phyloP scores from a whole-genome alignment of 35 echinoderm and acorn worm species.

The Heliocidaris tuberculata region DNA sequence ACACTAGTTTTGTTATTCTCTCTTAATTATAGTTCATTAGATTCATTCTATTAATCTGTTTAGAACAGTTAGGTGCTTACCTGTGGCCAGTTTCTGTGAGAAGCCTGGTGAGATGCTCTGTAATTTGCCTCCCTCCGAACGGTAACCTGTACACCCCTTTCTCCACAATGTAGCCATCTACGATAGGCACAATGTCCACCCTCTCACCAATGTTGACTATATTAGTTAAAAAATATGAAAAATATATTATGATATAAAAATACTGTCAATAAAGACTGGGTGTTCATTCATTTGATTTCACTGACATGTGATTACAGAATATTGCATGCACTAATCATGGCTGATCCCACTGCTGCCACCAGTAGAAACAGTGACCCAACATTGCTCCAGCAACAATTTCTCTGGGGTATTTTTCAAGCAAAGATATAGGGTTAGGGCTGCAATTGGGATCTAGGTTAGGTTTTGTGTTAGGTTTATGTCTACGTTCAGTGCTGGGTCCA shows the following conservation, averaged over 20 bases:
- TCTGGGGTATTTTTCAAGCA: no score
- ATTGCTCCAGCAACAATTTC: no score
- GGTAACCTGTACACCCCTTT: slow-evolving; percentile 94
- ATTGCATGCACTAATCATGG: no score
- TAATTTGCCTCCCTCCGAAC: slow-evolving; percentile 92
- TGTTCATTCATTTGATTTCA: neutral
- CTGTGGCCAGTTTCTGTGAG: slow-evolving; percentile 91
- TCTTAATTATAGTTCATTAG: neutral
- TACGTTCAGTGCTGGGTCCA: no score
- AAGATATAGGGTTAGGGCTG: no score
- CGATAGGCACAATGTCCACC: slow-evolving; percentile 89
- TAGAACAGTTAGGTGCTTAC: slow-evolving; percentile 45
- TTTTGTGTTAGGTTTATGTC: no score
- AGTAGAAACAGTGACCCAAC: no score
- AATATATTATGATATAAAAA: neutral
- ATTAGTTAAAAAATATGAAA: neutral
- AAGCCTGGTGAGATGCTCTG: slow-evolving; percentile 87
- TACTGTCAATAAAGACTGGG: slow-evolving; percentile 6
- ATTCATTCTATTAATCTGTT: neutral
- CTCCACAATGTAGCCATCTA: slow-evolving; percentile 95
- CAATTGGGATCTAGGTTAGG: no score
- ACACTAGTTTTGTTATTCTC: no score
- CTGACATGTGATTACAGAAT: neutral
- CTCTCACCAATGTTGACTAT: slow-evolving; percentile 95
- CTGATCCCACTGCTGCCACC: no score